These are phyloP conservation scores for Ceratoteleas bidentatus DNA, from an alignment of 1,140 invertebrate species.

Conservation along the genomic window DNA sequence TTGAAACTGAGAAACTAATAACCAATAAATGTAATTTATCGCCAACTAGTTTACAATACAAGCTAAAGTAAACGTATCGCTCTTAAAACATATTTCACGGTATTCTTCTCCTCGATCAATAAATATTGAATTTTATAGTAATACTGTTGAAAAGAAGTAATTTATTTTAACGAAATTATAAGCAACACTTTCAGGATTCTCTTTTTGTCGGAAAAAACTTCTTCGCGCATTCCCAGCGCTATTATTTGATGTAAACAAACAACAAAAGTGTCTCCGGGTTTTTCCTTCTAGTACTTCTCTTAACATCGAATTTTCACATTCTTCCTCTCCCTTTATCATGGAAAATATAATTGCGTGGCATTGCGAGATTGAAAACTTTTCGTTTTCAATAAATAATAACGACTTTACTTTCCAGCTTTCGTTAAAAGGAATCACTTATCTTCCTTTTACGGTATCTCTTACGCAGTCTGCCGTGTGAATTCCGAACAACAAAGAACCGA, in stretches of 20 bases:
- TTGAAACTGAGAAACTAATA: too few relatives aligned
- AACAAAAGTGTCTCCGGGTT: not conserved
- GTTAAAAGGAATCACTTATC: slow-evolving; percentile 49
- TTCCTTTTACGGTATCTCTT: slow-evolving; percentile 23
- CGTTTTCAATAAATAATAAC: slow-evolving; percentile 36
- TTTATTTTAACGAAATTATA: too few relatives aligned
- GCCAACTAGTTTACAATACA: too few relatives aligned
- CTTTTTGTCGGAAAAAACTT: too few relatives aligned
- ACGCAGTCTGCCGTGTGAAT: slow-evolving; percentile 29
- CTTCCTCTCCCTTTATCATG: slow-evolving; percentile 5
- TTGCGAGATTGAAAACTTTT: slow-evolving; percentile 32
- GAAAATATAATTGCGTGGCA: slow-evolving; percentile 30
- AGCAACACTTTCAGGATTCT: too few relatives aligned
- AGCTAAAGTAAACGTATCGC: too few relatives aligned
- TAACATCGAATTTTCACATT: slow-evolving; percentile 8
- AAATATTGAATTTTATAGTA: too few relatives aligned
- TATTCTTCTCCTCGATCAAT: too few relatives aligned
- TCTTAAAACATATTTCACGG: too few relatives aligned
- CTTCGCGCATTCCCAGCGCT: too few relatives aligned
- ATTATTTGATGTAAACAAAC: slow-evolving; percentile 10
- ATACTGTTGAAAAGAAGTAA: too few relatives aligned
- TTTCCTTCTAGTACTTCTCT: not conserved
- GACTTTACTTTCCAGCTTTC: slow-evolving; percentile 29
- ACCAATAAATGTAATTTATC: too few relatives aligned
- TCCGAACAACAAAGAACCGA: slow-evolving; percentile 45